Evolutionary conservation across 2,888 invertebrate species (phyloP).

Genomic region (Stegophylla sp.): DNA sequence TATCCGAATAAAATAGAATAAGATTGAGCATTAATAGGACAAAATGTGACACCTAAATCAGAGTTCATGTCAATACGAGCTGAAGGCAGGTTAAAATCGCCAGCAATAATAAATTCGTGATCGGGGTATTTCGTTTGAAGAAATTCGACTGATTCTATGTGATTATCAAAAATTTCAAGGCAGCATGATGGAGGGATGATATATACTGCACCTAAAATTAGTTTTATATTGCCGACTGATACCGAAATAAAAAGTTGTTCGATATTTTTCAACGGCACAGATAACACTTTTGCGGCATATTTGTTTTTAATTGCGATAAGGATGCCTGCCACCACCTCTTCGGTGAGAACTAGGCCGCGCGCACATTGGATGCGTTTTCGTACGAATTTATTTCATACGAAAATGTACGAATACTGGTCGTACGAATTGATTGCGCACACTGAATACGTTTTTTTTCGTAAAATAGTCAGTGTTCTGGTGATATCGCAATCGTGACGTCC

Average conservation of each 20-base stretch:
- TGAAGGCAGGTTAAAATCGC: slow-evolving; percentile 1
- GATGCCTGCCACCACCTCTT: slow-evolving; percentile 11
- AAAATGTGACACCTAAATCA: neutral
- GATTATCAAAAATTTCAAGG: neutral
- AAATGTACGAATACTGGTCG: no score
- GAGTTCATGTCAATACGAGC: neutral
- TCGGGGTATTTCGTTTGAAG: neutral
- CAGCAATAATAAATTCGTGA: neutral
- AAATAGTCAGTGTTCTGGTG: no score
- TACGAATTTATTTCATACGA: no score
- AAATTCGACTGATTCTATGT: neutral
- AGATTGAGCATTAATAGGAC: neutral
- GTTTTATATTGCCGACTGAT: neutral
- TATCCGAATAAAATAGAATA: neutral
- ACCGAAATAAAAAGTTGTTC: slow-evolving; percentile 4
- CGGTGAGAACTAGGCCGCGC: neutral
- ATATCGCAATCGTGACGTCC: no score
- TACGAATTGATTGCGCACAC: no score
- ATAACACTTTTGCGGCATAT: neutral
- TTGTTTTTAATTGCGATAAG: neutral
- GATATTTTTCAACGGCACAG: neutral
- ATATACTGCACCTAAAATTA: neutral
- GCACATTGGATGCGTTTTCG: no score
- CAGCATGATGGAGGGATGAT: neutral
- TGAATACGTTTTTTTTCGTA: no score